Evolutionary conservation across 2,797 vertebrate species (phyloP).

Genomic region (Hafferia zeledoni): DNA sequence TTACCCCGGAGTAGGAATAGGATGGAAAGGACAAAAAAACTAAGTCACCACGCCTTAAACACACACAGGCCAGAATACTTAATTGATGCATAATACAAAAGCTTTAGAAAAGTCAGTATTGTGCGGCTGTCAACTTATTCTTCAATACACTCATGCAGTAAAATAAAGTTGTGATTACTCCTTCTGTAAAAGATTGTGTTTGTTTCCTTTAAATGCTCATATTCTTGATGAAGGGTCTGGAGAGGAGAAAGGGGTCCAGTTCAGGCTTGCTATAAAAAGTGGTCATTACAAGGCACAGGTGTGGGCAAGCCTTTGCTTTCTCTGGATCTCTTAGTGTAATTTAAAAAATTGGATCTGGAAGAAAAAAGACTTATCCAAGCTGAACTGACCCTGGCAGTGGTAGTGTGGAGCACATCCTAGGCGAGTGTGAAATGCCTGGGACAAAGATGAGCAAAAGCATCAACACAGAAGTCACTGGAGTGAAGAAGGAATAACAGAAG

Average conservation of each 20-base stretch:
- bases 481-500: not conserved
- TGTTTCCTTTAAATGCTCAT: not conserved
- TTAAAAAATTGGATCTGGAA: not conserved
- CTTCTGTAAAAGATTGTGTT: not conserved
- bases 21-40: not conserved
- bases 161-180: not conserved
- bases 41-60: not conserved
- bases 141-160: not conserved
- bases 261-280: not conserved
- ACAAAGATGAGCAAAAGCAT: not conserved
- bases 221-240: not conserved
- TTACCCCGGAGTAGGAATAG: not conserved
- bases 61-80: not conserved
- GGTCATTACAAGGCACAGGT: not conserved
- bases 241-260: fast-evolving
- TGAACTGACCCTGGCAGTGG: not conserved
- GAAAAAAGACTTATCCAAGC: not conserved
- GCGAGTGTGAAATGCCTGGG: not conserved
- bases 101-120: not conserved
- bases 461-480: not conserved
- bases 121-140: not conserved
- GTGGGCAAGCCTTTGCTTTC: not conserved
- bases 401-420: not conserved
- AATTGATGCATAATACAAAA: not conserved
- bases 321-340: not conserved